phyloP scores from a whole-genome alignment of 2,113 vertebrate species.

The Lamprotornis superbus region DNA sequence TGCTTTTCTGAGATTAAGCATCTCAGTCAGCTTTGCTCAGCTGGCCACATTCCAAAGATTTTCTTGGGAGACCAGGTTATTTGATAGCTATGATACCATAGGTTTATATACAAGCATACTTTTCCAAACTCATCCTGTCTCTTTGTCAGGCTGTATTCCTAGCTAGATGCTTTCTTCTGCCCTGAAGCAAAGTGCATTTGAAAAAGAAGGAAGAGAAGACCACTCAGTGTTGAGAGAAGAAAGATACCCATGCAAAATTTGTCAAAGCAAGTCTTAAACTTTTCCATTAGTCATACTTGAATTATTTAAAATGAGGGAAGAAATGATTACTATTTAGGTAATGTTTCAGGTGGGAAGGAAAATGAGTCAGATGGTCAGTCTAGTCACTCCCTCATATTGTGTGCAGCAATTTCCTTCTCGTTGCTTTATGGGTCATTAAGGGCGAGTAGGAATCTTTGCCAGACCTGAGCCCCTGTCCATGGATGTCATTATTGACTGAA shows the following conservation, averaged over 20 bases:
- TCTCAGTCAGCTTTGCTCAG: not conserved
- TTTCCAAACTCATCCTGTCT: not conserved
- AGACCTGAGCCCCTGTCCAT: fast-evolving
- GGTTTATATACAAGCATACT: not conserved
- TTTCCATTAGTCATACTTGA: not conserved
- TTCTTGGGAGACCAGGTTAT: not conserved
- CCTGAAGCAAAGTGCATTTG: not conserved
- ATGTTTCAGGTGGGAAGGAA: not conserved
- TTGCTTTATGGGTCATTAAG: not conserved
- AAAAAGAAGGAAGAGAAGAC: not conserved
- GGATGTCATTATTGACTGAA: not conserved
- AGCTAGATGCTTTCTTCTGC: not conserved
- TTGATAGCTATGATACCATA: not conserved
- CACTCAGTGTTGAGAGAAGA: not conserved
- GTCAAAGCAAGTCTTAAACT: not conserved
- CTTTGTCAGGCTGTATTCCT: not conserved
- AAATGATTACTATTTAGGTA: not conserved
- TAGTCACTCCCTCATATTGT: not conserved
- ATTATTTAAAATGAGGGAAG: not conserved
- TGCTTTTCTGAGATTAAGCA: not conserved
- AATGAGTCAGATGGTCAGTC: not conserved
- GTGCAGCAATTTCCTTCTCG: not conserved
- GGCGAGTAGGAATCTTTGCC: not conserved
- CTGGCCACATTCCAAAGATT: not conserved
- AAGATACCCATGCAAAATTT: not conserved